Percentiles rank a stretch among this genome's conserved stretches.
Conservation (phyloP, 2,888 invertebrate species). For the Mesorhabditis sp. region DNA sequence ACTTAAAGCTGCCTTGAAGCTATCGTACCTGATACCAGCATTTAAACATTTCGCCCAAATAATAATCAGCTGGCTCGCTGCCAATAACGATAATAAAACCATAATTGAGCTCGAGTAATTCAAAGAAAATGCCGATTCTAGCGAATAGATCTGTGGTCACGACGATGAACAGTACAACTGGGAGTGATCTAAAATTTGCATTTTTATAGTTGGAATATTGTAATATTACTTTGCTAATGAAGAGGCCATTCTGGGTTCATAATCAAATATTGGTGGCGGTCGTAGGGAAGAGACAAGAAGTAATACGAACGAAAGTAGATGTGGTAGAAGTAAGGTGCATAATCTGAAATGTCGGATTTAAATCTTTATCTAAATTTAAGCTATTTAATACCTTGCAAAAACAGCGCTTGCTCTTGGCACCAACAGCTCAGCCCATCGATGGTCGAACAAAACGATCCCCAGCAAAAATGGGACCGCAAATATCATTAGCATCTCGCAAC, state of each 20-base stretch:
- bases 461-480: constrained; percentile 1
- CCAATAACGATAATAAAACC: constrained; percentile 26
- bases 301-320: not conserved
- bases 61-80: constrained; percentile 18
- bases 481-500: not conserved
- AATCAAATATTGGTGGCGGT: not conserved
- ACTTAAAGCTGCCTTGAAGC: not conserved
- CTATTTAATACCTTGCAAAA: not conserved
- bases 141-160: constrained; percentile 22
- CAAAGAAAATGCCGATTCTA: constrained; percentile 20
- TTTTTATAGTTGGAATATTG: not conserved
- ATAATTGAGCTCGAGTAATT: constrained; percentile 21
- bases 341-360: not conserved
- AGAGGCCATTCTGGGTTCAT: not conserved
- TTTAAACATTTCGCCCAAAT: not conserved
- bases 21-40: constrained; percentile 2
- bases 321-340: not conserved
- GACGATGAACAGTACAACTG: constrained; percentile 10
- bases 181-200: not conserved
- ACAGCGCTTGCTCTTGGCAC: not conserved
- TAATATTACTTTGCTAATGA: not conserved
- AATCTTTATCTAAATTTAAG: not conserved
- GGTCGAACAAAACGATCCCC: not conserved
- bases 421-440: constrained; percentile 1
- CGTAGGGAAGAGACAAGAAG: not conserved